Percentiles rank a stretch among this genome's conserved stretches.
These are phyloP conservation scores for Aspidapion aeneum DNA, from an alignment of 2,888 invertebrate species.

Conservation along the genomic window DNA sequence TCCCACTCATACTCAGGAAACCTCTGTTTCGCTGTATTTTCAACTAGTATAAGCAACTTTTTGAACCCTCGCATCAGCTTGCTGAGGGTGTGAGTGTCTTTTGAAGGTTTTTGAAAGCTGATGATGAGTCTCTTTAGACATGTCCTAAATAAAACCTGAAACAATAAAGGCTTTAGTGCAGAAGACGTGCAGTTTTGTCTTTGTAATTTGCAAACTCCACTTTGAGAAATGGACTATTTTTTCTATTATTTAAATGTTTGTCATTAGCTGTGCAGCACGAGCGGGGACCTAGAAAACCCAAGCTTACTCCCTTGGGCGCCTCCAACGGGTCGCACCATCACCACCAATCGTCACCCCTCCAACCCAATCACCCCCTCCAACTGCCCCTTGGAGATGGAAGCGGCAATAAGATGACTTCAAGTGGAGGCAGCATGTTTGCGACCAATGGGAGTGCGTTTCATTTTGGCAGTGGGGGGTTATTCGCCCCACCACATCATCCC, in stretches of 20 bases:
- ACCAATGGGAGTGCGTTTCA: conserved; percentile 31
- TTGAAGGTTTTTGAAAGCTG: too few relatives aligned
- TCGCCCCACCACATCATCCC: conserved; percentile 41
- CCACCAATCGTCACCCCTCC: conserved; percentile 33
- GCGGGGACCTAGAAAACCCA: conserved; percentile 91
- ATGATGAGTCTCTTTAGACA: too few relatives aligned
- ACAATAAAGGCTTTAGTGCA: too few relatives aligned
- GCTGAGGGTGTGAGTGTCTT: too few relatives aligned
- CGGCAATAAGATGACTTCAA: conserved; percentile 38
- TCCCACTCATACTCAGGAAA: too few relatives aligned
- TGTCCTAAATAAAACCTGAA: too few relatives aligned
- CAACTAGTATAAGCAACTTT: too few relatives aligned
- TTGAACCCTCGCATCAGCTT: too few relatives aligned
- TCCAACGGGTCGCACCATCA: conserved; percentile 29
- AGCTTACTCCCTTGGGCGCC: conserved; percentile 55
- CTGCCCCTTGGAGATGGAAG: conserved; percentile 46
- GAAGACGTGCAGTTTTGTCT: too few relatives aligned
- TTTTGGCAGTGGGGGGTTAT: conserved; percentile 39
- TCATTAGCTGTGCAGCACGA: conserved; percentile 92
- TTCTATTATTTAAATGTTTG: not conserved
- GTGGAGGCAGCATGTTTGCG: conserved; percentile 11
- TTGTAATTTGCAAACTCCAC: too few relatives aligned
- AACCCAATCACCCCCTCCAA: conserved; percentile 35
- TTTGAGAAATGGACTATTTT: too few relatives aligned
- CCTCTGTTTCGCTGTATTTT: too few relatives aligned